A percentile compares a stretch with the other conserved stretches of the same genome.
These are phyloP conservation scores for Brachionus koreanus DNA, from an alignment of 1,140 invertebrate species.

Conservation along the genomic window DNA sequence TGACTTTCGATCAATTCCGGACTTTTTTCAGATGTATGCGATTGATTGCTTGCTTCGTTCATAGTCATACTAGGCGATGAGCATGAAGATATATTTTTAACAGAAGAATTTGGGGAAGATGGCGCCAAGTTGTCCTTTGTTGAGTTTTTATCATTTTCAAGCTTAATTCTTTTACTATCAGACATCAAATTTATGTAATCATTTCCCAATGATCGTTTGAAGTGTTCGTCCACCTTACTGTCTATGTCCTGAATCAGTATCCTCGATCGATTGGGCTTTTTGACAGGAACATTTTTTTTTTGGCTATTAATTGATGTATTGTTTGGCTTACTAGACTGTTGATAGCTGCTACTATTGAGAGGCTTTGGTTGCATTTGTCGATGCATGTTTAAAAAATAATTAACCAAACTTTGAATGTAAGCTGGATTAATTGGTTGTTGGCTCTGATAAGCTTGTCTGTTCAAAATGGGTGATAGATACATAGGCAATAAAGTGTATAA, in stretches of 20 bases:
- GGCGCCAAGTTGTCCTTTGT: neutral
- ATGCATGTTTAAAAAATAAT: neutral
- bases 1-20: conserved; percentile 1
- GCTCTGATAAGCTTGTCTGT: neutral
- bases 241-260: neutral
- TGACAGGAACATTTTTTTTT: neutral
- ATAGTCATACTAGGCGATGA: neutral
- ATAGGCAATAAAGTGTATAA: conserved; percentile 17
- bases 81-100: neutral
- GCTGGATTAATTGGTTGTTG: neutral
- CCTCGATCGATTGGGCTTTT: neutral
- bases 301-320: neutral
- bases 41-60: conserved; percentile 1
- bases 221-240: conserved; percentile 12
- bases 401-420: conserved; percentile 13
- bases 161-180: neutral
- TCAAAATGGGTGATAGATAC: neutral
- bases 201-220: conserved; percentile 30
- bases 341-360: neutral
- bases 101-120: neutral
- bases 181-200: conserved; percentile 3
- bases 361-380: neutral
- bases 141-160: neutral
- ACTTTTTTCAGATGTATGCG: neutral
- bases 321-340: neutral